These are phyloP conservation scores for Strigamia transsilvanica DNA, from an alignment of 2,888 invertebrate genomes.

Conservation along the genomic window DNA sequence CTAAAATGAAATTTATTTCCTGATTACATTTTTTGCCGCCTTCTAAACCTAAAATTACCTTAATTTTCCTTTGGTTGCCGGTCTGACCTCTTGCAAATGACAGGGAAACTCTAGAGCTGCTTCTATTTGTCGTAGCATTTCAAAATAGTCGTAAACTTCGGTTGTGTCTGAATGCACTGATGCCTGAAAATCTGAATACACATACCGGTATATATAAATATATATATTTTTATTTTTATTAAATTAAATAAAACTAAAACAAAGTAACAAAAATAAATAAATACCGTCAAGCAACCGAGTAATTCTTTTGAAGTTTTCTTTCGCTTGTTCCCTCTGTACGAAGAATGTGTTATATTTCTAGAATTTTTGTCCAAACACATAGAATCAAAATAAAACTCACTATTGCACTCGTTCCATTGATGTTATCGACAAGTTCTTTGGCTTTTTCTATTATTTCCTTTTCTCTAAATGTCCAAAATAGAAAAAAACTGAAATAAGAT, in stretches of 20 bases:
- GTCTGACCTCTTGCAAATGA: background rate
- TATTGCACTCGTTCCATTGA: background rate
- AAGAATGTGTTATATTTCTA: background rate
- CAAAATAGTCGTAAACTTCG: background rate
- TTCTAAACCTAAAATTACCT: background rate
- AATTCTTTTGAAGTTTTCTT: background rate
- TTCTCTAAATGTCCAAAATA: background rate
- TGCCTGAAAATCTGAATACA: background rate
- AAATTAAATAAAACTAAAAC: background rate
- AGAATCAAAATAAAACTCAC: background rate
- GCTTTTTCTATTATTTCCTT: background rate
- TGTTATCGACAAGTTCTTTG: background rate
- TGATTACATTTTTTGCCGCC: background rate
- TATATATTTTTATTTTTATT: too few species aligned
- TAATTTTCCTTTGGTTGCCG: background rate
- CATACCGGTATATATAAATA: too few species aligned
- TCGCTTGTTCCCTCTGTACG: background rate
- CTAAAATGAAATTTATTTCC: background rate
- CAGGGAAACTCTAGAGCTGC: background rate
- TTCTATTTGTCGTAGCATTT: background rate
- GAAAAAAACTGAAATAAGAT: background rate
- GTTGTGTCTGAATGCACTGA: background rate
- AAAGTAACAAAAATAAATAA: background rate
- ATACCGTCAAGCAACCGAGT: background rate
- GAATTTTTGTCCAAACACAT: conserved; percentile 5